phyloP scores from a whole-genome alignment of 2,113 vertebrate genomes.

The Camelus bactrianus region DNA sequence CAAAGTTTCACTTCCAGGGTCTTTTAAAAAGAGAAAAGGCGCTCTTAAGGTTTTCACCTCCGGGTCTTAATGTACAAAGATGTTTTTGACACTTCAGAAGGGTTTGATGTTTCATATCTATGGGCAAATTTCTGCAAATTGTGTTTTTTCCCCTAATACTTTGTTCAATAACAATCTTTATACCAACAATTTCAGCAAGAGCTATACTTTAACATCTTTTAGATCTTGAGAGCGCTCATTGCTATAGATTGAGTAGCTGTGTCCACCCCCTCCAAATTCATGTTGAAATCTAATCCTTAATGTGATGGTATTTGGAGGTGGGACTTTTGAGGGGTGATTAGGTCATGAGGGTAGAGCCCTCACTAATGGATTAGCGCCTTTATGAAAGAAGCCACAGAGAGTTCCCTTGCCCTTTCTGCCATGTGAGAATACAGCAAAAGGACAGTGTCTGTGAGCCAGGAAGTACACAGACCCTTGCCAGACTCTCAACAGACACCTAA shows the following conservation, averaged over 20 bases:
- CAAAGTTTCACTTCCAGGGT: not conserved
- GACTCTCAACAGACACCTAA: not conserved
- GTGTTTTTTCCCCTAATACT: not conserved
- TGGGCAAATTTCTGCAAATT: not conserved
- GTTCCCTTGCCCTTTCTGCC: not conserved
- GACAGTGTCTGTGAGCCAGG: not conserved
- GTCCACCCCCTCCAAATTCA: not conserved
- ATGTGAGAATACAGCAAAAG: not conserved
- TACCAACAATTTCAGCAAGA: not conserved
- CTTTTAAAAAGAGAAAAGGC: conserved; percentile 9
- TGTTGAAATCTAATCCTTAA: not conserved
- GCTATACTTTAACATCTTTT: not conserved
- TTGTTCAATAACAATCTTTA: not conserved
- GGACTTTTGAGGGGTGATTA: not conserved
- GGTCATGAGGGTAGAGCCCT: not conserved
- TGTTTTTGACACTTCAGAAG: not conserved
- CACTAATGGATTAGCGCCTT: not conserved
- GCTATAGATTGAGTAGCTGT: not conserved
- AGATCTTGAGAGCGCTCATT: not conserved
- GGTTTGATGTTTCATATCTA: not conserved
- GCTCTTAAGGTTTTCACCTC: not conserved
- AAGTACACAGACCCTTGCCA: not conserved
- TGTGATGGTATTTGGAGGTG: not conserved
- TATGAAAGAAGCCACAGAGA: not conserved
- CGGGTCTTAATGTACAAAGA: not conserved